Evolutionary conservation across 1,140 invertebrate species (phyloP).

Genomic region (Contarinia nasturtii): DNA sequence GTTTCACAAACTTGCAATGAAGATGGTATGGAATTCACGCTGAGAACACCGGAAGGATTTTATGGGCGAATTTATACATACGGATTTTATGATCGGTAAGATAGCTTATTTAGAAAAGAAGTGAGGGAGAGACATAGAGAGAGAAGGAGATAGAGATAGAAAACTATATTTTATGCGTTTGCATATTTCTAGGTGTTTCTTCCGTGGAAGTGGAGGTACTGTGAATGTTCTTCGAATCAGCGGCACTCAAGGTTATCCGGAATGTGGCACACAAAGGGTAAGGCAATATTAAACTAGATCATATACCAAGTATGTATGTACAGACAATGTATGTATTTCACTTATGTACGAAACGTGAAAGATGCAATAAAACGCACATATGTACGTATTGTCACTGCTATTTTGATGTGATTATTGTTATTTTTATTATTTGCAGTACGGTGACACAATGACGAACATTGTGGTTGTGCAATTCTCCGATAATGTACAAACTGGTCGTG

Average conservation of each 20-base stretch:
- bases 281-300: constrained; percentile 8
- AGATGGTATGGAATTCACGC: constrained; percentile 83
- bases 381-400: background rate
- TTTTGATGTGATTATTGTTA: background rate
- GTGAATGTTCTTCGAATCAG: constrained; percentile 67
- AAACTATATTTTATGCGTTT: background rate
- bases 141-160: background rate
- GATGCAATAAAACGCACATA: no score
- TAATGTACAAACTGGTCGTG: constrained; percentile 74
- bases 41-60: constrained; percentile 72
- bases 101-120: background rate
- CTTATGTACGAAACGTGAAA: no score
- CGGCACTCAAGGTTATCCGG: constrained; percentile 73
- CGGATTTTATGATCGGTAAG: constrained; percentile 57
- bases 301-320: background rate
- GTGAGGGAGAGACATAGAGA: background rate
- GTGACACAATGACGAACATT: constrained; percentile 83
- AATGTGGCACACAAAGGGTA: constrained; percentile 72
- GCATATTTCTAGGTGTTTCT: constrained; percentile 44
- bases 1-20: constrained; percentile 81
- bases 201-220: constrained; percentile 70
- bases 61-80: constrained; percentile 79
- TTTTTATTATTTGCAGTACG: constrained; percentile 38
- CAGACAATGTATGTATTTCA: background rate
- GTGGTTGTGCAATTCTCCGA: constrained; percentile 88